Evolutionary conservation across 2,888 invertebrate genomes (phyloP).

Genomic region (Dolomedes plantarius): DNA sequence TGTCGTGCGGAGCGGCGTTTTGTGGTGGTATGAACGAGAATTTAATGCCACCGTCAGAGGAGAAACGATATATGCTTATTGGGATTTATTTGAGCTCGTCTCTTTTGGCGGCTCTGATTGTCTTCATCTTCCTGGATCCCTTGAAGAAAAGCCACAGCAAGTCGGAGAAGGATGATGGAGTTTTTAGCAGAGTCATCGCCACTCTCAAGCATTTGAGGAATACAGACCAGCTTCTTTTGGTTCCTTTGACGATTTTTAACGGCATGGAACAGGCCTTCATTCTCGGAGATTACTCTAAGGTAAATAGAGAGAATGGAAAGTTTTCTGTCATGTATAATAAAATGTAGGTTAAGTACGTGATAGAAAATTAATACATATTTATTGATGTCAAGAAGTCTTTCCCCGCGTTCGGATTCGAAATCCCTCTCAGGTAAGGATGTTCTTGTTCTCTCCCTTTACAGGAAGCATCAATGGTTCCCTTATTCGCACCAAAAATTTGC

Average conservation of each 20-base stretch:
- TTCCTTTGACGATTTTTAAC: slow-evolving; percentile 96
- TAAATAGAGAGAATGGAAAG: too few species aligned
- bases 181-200: slow-evolving; percentile 81
- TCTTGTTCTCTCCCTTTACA: too few species aligned
- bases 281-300: slow-evolving; percentile 82
- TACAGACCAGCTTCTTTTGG: slow-evolving; percentile 92
- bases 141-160: slow-evolving; percentile 79
- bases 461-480: too few species aligned
- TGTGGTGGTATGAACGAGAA: slow-evolving; percentile 77
- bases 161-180: neutral
- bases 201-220: slow-evolving; percentile 91
- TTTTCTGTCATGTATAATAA: too few species aligned
- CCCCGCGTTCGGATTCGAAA: too few species aligned
- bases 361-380: too few species aligned
- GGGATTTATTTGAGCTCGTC: slow-evolving; percentile 93
- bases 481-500: too few species aligned
- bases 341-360: too few species aligned
- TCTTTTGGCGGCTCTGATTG: slow-evolving; percentile 88
- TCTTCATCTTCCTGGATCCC: slow-evolving; percentile 92
- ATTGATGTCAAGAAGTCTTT: too few species aligned
- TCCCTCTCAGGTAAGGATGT: too few species aligned
- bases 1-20: slow-evolving; percentile 61
- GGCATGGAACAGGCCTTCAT: slow-evolving; percentile 98
- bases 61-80: slow-evolving; percentile 91
- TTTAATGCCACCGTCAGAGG: slow-evolving; percentile 87